Evolutionary conservation across 2,888 invertebrate species (phyloP), one percentile per base, ranked within the genome.

Genomic region (Sycophila texana): DNA sequence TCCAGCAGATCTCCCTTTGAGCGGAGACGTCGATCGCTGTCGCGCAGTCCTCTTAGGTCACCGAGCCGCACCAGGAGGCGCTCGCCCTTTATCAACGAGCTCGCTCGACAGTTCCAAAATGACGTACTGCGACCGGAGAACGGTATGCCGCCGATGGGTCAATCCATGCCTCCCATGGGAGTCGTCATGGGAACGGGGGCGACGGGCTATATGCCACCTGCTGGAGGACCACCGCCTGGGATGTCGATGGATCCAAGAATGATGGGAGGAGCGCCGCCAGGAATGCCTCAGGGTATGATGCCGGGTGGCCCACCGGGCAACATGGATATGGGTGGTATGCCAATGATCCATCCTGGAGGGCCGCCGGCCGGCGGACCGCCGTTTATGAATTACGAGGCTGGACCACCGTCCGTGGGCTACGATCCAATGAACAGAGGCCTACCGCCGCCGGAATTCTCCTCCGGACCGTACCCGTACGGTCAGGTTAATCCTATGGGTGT

Each of bases 41-140:
- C 87, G 81, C 86, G 83, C 16, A 84, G 83, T n/a, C 84, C 86
- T 1, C 86, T 86, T 71, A 85, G 87, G 74, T 88, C 90, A 0
- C 82, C 86, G 3, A 86, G 86, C 26, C 88, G 90, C 0, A 20
- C 77, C 39, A 84, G 90, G 26, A 89, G 88, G 73, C 87, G 90
- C 22, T 90, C 90, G 49, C 90, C 90, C 0, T 90, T 90, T 73
- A 87, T 90, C 81, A 89, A 90, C 74, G 90, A 90, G 80, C 84
- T 90, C n/a, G 86, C 88, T 0, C 85, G 90, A 26, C 89, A 89
- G 49, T 82, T 90, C n/a, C 83, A 86, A 47, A 85, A 85, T 3
- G 89, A 89, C 61, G 86, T 86, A 2, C 2, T 74, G 5, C 66
- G 61, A 22, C 47, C 61, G 4, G 51, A 63, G 18, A 1, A 57